Percentiles rank a stretch among this genome's conserved stretches.
phyloP scores from a whole-genome alignment of 2,113 vertebrate genomes.

The Pangasianodon hypophthalmus region DNA sequence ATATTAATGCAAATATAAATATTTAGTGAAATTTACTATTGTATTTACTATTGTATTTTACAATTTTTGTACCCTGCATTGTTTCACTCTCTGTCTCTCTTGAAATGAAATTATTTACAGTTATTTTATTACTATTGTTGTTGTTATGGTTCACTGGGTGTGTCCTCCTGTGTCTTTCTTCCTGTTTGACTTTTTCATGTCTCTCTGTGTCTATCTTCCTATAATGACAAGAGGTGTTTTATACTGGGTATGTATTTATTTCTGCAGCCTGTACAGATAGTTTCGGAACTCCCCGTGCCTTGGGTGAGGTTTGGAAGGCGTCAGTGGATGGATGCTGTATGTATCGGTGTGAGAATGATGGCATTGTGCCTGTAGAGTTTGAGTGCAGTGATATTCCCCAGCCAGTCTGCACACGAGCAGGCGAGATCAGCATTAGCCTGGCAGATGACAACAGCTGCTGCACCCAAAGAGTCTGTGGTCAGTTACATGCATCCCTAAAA shows the following conservation, averaged over 20 bases:
- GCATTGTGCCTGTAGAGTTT: slow-evolving; percentile 79
- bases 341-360: slow-evolving; percentile 87
- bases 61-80: neutral
- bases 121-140: neutral
- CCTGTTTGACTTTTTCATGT: neutral
- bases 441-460: slow-evolving; percentile 86
- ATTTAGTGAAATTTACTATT: too few species aligned
- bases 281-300: slow-evolving; percentile 77
- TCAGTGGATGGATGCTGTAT: slow-evolving; percentile 86
- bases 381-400: slow-evolving; percentile 75
- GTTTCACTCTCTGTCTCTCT: neutral
- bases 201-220: neutral
- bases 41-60: too few species aligned
- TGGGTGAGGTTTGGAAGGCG: slow-evolving; percentile 90
- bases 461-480: slow-evolving; percentile 85
- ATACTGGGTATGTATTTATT: slow-evolving; percentile 39
- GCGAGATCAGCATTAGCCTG: slow-evolving; percentile 82
- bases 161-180: neutral
- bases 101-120: too few species aligned
- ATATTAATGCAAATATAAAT: neutral
- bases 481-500: slow-evolving; percentile 57
- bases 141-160: neutral
- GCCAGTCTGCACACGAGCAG: slow-evolving; percentile 76
- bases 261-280: slow-evolving; percentile 90
- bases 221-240: neutral